These are phyloP conservation scores for Condylura cristata DNA, from an alignment of 2,113 vertebrate species.

Conservation along the genomic window DNA sequence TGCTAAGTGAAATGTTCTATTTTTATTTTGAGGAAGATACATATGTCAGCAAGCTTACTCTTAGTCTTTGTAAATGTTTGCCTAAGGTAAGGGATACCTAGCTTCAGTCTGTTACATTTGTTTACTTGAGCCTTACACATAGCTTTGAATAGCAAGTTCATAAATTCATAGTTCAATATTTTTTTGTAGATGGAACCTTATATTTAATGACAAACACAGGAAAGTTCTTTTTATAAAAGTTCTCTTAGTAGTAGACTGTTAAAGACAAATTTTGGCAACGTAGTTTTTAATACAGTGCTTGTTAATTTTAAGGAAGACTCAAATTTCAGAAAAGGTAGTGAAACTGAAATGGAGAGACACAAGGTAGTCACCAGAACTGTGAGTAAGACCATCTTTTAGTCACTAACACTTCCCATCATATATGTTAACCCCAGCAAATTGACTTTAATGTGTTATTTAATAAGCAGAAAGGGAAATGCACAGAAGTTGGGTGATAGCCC, in stretches of 20 bases:
- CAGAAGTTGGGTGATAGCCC: neutral
- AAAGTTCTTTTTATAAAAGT: conserved; percentile 17
- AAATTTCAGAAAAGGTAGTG: conserved; percentile 31
- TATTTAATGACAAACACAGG: neutral
- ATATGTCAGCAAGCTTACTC: conserved; percentile 28
- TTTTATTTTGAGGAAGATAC: conserved; percentile 48
- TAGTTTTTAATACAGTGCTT: neutral
- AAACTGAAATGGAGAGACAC: conserved; percentile 31
- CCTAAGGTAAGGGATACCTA: neutral
- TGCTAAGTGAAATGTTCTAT: neutral
- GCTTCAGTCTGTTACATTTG: neutral
- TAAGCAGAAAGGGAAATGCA: neutral
- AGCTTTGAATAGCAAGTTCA: conserved; percentile 16
- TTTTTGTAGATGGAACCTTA: conserved; percentile 27
- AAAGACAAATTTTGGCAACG: neutral
- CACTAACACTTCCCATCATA: conserved; percentile 13
- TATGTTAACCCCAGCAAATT: neutral
- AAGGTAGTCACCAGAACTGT: neutral
- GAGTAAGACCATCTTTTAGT: conserved; percentile 11
- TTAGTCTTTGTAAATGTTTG: conserved; percentile 44
- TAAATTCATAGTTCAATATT: conserved; percentile 19
- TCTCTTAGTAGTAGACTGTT: neutral
- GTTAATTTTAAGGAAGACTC: neutral
- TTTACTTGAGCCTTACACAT: neutral
- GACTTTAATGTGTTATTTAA: neutral